Conservation (phyloP, 2,888 invertebrate species). For the Cordylochernes scorpioides region DNA sequence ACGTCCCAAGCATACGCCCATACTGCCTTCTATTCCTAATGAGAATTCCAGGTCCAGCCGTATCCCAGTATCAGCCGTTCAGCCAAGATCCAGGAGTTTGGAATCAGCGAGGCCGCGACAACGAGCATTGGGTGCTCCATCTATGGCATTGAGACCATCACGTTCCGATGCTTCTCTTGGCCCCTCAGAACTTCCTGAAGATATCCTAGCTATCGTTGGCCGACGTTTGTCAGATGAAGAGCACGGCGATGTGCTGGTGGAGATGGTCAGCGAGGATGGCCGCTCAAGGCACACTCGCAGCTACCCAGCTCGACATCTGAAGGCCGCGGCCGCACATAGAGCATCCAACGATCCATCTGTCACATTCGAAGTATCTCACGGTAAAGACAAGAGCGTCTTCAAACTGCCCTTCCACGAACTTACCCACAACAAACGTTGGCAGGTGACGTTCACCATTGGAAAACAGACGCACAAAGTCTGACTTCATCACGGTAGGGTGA, state of each 20-base stretch:
- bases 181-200: slow-evolving; percentile 6
- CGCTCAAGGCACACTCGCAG: slow-evolving; percentile 7
- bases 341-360: slow-evolving; percentile 13
- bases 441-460: slow-evolving; percentile 59
- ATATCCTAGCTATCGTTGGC: slow-evolving; percentile 16
- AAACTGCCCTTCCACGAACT: slow-evolving; percentile 58
- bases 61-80: no score
- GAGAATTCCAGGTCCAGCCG: no score
- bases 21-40: no score
- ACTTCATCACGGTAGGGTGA: no score
- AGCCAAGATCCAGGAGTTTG: no score
- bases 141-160: no score
- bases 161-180: slow-evolving; percentile 6
- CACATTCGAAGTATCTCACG: slow-evolving; percentile 17
- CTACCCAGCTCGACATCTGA: slow-evolving; percentile 8
- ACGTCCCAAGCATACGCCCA: no score
- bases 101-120: no score
- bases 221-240: slow-evolving; percentile 13
- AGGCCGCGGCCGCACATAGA: slow-evolving; percentile 6
- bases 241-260: slow-evolving; percentile 28
- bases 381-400: slow-evolving; percentile 49
- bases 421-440: slow-evolving; percentile 66
- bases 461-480: no score
- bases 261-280: slow-evolving; percentile 42
- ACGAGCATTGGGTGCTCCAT: no score